These are phyloP conservation scores for Reticulitermes speratus DNA, from an alignment of 1,140 invertebrate genomes.

Conservation along the genomic window DNA sequence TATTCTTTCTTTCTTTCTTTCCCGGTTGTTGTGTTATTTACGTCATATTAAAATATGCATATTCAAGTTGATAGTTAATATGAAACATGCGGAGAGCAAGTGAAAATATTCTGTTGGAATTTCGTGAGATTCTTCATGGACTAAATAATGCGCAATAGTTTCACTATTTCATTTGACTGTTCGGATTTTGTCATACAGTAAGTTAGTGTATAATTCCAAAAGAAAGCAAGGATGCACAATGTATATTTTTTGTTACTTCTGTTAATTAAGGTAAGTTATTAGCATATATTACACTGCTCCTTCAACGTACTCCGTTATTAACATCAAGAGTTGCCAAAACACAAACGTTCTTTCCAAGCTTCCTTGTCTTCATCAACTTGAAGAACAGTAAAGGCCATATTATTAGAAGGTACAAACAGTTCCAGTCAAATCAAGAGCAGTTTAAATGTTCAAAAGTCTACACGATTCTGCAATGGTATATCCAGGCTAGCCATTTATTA, in stretches of 20 bases:
- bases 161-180: background rate
- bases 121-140: no score
- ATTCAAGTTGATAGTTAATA: no score
- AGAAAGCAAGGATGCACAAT: background rate
- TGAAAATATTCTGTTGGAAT: no score
- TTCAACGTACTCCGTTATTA: background rate
- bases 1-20: no score
- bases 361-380: background rate
- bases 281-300: background rate
- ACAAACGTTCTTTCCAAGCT: background rate
- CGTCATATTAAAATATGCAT: no score
- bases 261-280: background rate
- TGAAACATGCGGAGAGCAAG: no score
- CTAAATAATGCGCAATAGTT: no score
- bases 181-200: background rate
- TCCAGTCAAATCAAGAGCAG: background rate
- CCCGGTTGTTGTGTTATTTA: no score
- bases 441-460: background rate
- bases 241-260: background rate
- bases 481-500: background rate
- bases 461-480: background rate
- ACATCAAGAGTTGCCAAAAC: background rate
- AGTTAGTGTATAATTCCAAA: background rate
- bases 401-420: background rate
- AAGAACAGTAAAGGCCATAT: background rate